Conservation (phyloP, 2,113 vertebrate genomes). For the Toxotes chatareus region DNA sequence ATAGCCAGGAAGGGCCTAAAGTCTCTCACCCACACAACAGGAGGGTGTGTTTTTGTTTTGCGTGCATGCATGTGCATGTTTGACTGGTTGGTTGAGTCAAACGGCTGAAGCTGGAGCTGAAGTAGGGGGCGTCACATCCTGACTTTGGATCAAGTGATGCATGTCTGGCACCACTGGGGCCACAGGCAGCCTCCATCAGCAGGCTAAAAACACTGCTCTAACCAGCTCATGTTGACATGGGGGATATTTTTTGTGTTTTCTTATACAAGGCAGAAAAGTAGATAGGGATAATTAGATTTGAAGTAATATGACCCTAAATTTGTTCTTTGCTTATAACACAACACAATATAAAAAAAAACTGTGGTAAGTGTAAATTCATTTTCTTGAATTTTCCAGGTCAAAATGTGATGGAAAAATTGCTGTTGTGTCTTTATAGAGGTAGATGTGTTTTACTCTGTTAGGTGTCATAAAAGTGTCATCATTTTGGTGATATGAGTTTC, state of each 20-base stretch:
- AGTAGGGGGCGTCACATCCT: constrained; percentile 53
- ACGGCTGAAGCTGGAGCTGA: constrained; percentile 49
- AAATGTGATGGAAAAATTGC: background rate
- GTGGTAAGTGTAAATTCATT: background rate
- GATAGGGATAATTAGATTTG: background rate
- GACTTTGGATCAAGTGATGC: constrained; percentile 44
- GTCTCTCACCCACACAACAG: constrained; percentile 48
- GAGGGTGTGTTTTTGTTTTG: constrained; percentile 9
- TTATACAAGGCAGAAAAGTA: background rate
- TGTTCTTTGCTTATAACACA: background rate
- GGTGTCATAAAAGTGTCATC: background rate
- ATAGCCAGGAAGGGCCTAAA: constrained; percentile 4
- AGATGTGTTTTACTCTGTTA: background rate
- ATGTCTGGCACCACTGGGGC: constrained; percentile 29
- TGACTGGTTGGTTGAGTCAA: constrained; percentile 49
- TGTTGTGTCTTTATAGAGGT: no score
- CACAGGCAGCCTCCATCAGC: constrained; percentile 22
- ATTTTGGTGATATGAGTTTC: background rate
- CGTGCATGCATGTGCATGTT: constrained; percentile 26
- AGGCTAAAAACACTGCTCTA: constrained; percentile 7
- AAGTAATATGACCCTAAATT: background rate
- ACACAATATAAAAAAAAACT: background rate
- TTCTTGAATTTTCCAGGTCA: background rate
- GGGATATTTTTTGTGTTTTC: constrained; percentile 7
- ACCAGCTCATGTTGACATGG: constrained; percentile 7